Base-by-base conservation (phyloP, 2,888 invertebrate genomes). In the Rhingia campestris region DNA sequence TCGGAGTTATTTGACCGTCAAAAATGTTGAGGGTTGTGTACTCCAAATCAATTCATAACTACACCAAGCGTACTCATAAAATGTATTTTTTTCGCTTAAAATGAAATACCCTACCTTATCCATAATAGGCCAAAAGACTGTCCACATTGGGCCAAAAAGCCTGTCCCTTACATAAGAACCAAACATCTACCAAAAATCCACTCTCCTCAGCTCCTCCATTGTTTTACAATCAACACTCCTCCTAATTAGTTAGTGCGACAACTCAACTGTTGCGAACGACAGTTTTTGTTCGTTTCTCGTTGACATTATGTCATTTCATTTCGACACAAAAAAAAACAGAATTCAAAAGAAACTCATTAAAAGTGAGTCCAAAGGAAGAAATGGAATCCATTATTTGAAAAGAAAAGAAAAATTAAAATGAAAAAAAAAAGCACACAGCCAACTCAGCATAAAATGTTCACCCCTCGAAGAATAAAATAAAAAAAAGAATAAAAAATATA, bases 171-270 rank as follows among this genome's bases (percentile, higher is more conserved):
- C 22, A 9, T 2, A 45, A 45, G 45, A 10, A 1, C 45, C 45
- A 12, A 6, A 35, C 3, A 14, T 22, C 14, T 47, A 47, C 14
- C 56, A 43, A 47, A 45, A 53, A 5, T n/a, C 49, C 37, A 12
- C n/a, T 35, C 35, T 4, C 49, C 47, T 53, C 49, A 33, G 43
- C 49, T 61, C 67, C 43, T 41, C 30, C 54, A 61, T 76, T 59
- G 47, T 53, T 81, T 51, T 59, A 59, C 64, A 67, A 69, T 74
- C 82, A 84, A 84, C 84, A 84, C 84, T 84, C 76, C 80, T 66
- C 32, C 84, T 84, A 84, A 84, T 84, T 84, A 84, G 84, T 70
- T 80, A 84, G 80, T 84, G 84, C 74, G 66, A 84, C 84, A 84
- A 75, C 74, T 75, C 74, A 80, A 80, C 64, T 80, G 84, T 75